phyloP scores from a whole-genome alignment of 2,113 vertebrate species.

The Hylia prasina region DNA sequence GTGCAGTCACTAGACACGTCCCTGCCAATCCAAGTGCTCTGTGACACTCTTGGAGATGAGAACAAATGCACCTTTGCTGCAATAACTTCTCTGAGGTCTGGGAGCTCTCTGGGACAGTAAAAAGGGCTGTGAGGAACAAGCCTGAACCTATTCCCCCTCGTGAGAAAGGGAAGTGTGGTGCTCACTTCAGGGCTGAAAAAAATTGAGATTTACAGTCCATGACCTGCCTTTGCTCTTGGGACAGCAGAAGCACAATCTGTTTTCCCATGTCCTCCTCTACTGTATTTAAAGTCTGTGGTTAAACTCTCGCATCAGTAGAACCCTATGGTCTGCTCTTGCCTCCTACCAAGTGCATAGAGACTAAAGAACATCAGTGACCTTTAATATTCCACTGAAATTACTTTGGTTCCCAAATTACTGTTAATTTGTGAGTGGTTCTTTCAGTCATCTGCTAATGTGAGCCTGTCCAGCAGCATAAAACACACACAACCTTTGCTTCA shows the following conservation, averaged over 20 bases:
- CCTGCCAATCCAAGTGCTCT: neutral
- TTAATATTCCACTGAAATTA: neutral
- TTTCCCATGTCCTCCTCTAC: neutral
- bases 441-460: neutral
- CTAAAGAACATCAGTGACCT: neutral
- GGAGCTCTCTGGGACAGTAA: neutral
- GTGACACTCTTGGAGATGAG: neutral
- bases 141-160: accelerated
- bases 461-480: neutral
- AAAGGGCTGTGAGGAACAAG: neutral
- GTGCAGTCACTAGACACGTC: accelerated
- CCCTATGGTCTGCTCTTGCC: neutral
- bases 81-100: neutral
- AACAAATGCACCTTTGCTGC: neutral
- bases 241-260: neutral
- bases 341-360: neutral
- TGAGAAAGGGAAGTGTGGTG: neutral
- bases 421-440: neutral
- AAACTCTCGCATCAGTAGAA: neutral
- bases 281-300: neutral
- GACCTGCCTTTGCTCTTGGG: neutral
- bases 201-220: neutral
- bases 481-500: neutral
- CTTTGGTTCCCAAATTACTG: neutral
- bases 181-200: neutral